A percentile compares a stretch with the other conserved stretches of the same genome.
phyloP scores from a whole-genome alignment of 1,140 invertebrate genomes.

The Aphaenogaster ashmeadi region DNA sequence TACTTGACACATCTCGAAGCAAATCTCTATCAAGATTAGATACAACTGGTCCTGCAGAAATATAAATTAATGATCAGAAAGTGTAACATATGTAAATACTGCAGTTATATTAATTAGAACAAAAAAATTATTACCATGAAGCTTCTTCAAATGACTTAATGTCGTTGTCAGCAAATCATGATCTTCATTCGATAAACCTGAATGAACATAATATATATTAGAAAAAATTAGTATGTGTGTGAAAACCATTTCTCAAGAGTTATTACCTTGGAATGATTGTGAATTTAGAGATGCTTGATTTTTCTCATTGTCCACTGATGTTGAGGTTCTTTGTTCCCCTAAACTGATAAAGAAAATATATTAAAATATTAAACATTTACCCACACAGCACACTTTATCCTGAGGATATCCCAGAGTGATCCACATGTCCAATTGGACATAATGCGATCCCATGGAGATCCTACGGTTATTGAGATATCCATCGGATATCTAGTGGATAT shows the following conservation, averaged over 20 bases:
- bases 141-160: neutral
- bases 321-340: too few relatives aligned
- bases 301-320: too few relatives aligned
- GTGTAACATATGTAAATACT: neutral
- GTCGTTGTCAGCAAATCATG: neutral
- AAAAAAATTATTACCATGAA: constrained; percentile 16
- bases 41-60: constrained; percentile 10
- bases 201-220: neutral
- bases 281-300: too few relatives aligned
- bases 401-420: too few relatives aligned
- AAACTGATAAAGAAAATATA: too few relatives aligned
- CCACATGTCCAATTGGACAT: too few relatives aligned
- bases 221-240: neutral
- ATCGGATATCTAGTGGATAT: too few relatives aligned
- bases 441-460: too few relatives aligned
- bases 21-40: constrained; percentile 31
- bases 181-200: constrained; percentile 7
- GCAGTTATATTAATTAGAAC: neutral
- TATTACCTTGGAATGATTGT: too few relatives aligned
- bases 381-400: too few relatives aligned
- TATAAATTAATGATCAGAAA: constrained; percentile 24
- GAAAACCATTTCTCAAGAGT: neutral
- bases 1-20: constrained; percentile 20
- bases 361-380: too few relatives aligned
- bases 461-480: too few relatives aligned